phyloP scores from a whole-genome alignment of 2,888 invertebrate species.

The Macrosiphum euphorbiae region DNA sequence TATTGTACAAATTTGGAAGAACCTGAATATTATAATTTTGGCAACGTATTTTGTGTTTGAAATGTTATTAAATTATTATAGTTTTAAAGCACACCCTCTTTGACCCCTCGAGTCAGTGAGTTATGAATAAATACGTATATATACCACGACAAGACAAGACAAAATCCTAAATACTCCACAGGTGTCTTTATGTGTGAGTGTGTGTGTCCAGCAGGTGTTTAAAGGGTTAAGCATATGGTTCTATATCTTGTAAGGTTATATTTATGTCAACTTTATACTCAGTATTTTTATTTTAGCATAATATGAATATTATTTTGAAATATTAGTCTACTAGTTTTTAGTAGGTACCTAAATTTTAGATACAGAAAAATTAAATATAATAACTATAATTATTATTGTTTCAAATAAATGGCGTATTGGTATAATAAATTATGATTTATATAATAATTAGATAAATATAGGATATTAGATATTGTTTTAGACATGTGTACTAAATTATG shows the following conservation, averaged over 20 bases:
- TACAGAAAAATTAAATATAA: background rate
- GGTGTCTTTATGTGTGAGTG: background rate
- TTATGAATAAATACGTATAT: background rate
- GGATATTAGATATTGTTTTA: background rate
- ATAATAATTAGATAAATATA: background rate
- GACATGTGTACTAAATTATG: background rate
- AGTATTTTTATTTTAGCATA: too few relatives aligned
- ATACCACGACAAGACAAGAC: background rate
- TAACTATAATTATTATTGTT: background rate
- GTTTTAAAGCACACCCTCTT: too few relatives aligned
- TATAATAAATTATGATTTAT: background rate
- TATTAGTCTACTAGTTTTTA: too few relatives aligned
- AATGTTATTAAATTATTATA: too few relatives aligned
- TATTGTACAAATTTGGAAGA: too few relatives aligned
- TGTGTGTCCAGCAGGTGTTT: background rate
- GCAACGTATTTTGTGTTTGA: too few relatives aligned
- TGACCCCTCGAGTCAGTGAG: background rate
- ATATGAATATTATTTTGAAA: too few relatives aligned
- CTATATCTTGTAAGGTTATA: background rate
- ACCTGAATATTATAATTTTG: too few relatives aligned
- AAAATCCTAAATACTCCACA: background rate
- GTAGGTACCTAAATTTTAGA: background rate
- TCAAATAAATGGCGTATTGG: background rate
- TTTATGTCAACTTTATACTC: too few relatives aligned
- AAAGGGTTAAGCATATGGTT: background rate